phyloP scores from a whole-genome alignment of 2,113 vertebrate genomes.

The Salminus brasiliensis region DNA sequence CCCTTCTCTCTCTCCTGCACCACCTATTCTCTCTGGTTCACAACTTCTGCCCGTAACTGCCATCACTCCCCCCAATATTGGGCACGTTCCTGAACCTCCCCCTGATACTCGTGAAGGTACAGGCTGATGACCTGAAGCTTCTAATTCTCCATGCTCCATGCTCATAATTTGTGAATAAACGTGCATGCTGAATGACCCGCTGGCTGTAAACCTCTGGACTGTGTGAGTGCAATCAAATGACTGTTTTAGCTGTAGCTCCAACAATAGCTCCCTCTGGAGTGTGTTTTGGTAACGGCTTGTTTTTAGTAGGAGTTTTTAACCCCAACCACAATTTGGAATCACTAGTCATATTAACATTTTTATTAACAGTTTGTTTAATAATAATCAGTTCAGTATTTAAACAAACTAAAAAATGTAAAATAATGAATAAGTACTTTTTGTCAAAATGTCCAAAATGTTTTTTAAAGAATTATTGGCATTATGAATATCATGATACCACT shows the following conservation, averaged over 20 bases:
- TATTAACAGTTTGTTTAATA: too few species aligned
- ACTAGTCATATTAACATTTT: too few species aligned
- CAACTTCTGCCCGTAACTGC: constrained; percentile 46
- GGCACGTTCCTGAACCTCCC: constrained; percentile 38
- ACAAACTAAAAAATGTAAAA: too few species aligned
- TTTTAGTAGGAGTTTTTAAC: neutral
- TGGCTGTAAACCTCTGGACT: neutral
- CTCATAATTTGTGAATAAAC: constrained; percentile 26
- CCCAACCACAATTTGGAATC: too few species aligned
- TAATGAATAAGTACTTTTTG: too few species aligned
- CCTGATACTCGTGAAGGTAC: constrained; percentile 70
- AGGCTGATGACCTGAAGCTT: constrained; percentile 16
- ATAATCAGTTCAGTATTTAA: too few species aligned
- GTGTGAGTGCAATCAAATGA: neutral
- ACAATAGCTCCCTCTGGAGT: neutral
- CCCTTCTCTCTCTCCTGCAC: constrained; percentile 34
- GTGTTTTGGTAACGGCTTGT: neutral
- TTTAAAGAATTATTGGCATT: too few species aligned
- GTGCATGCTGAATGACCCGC: neutral
- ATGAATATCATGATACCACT: too few species aligned
- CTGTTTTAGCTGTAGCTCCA: neutral
- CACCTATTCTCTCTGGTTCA: constrained; percentile 31
- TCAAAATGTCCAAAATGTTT: too few species aligned
- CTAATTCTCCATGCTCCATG: neutral
- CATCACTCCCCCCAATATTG: constrained; percentile 36